Base-by-base conservation (phyloP, 2,888 invertebrate species). In the Anaspis maculata region DNA sequence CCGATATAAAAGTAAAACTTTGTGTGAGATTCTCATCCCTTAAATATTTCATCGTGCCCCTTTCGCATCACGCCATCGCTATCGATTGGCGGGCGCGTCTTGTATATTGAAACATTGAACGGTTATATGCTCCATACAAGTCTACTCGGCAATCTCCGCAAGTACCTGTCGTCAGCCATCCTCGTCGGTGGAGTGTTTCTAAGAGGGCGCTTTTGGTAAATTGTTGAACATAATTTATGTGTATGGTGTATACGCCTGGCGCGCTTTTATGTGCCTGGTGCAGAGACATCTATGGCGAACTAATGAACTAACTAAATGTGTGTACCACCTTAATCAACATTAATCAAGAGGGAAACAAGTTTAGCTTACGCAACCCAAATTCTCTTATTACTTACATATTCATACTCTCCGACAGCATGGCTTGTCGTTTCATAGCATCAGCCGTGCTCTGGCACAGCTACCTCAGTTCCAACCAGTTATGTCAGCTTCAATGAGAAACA, bases 301-400 rank as follows among this genome's bases (percentile, higher is more conserved):
- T 51, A 53, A 50, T 53, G 51, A 53, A 53, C 52, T 45, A 46
- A 41, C 44, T 41, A 45, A 45, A 46, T n/a, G n/a, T 47, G 49
- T 46, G 37, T 38, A 39, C 41, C 27, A 32, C 34, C 41, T 44
- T 44, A 53, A 53, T 53, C 51, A 53, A 45, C 49, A 48, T 49
- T 50, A 52, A 53, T 53, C 52, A 51, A n/a, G n/a, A 45, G 35
- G 29, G 39, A 30, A 51, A 50, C 46, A 49, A 43, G 45, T 45
- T 45, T 41, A 43, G 42, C 39, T 33, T 36, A 44, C 41, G 47
- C 44, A 43, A 40, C 32, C 27, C 36, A 39, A 35, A 48, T 42
- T 44, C 42, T 41, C 34, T 35, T 22, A 31, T 44, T 42, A 25
- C 39, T 45, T 42, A 45, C 33, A 35, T 44, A 45, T 45, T 42